Evolutionary conservation across 2,888 invertebrate species (phyloP).

Genomic region (Leucophenga montana): DNA sequence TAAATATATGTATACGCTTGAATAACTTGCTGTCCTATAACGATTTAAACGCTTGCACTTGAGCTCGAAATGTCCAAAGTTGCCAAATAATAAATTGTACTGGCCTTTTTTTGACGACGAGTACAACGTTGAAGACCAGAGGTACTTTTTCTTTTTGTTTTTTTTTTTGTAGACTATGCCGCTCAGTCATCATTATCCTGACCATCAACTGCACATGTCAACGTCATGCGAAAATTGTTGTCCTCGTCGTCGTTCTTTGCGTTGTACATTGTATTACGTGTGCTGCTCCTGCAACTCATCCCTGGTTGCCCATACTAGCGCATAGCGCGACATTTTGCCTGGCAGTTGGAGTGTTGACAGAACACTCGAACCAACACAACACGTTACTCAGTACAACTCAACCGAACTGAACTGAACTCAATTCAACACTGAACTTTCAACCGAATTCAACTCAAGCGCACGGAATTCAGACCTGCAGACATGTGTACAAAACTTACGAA

Average conservation of each 20-base stretch:
- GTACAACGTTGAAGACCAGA: neutral
- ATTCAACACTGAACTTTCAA: slow-evolving; percentile 34
- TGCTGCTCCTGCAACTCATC: neutral
- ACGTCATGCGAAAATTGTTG: slow-evolving; percentile 46
- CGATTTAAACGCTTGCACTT: neutral
- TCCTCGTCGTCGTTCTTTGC: neutral
- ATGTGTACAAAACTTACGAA: slow-evolving; percentile 33
- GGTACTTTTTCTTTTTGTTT: neutral
- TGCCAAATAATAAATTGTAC: slow-evolving; percentile 61
- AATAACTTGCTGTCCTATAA: slow-evolving; percentile 1
- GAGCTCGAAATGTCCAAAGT: slow-evolving; percentile 32
- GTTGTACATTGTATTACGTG: slow-evolving; percentile 3
- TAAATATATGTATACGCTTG: too few relatives aligned
- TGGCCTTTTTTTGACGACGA: slow-evolving; percentile 12
- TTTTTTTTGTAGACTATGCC: slow-evolving; percentile 32
- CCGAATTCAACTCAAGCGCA: neutral
- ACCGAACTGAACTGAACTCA: slow-evolving; percentile 47
- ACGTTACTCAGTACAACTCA: slow-evolving; percentile 13
- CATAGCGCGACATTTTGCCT: slow-evolving; percentile 15
- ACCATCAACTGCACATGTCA: slow-evolving; percentile 70
- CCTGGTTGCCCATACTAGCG: too few relatives aligned
- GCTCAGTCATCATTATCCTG: slow-evolving; percentile 69
- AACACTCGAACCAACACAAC: slow-evolving; percentile 61
- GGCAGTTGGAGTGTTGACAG: slow-evolving; percentile 52
- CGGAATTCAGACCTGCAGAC: slow-evolving; percentile 32